These are phyloP conservation scores for Cephalopachus bancanus DNA, from an alignment of 2,797 vertebrate species.

Conservation along the genomic window DNA sequence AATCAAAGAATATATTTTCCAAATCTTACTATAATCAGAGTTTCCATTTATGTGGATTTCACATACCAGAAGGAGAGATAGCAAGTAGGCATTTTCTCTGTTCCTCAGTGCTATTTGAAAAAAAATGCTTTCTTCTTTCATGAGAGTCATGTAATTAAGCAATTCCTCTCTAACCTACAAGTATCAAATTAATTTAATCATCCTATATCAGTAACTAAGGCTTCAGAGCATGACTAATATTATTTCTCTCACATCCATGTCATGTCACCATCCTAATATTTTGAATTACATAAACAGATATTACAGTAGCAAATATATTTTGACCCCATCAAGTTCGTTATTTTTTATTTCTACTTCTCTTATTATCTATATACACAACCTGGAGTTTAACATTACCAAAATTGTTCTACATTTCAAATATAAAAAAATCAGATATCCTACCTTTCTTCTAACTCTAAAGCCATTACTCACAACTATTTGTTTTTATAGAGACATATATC, in stretches of 20 bases:
- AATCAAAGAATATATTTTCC: neutral
- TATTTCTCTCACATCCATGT: neutral
- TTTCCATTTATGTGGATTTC: neutral
- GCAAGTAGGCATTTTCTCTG: neutral
- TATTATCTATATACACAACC: neutral
- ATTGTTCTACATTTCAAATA: neutral
- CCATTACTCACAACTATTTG: neutral
- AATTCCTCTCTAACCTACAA: neutral
- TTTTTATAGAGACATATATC: neutral
- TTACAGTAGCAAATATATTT: neutral
- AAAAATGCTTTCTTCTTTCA: neutral
- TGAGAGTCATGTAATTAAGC: neutral
- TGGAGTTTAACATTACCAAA: neutral
- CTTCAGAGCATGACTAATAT: neutral
- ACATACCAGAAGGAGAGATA: neutral
- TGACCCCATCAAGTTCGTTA: neutral
- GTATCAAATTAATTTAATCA: neutral
- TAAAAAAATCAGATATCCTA: neutral
- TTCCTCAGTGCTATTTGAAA: too few species aligned
- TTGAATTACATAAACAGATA: neutral
- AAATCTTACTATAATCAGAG: neutral
- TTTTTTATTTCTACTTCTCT: neutral
- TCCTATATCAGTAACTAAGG: neutral
- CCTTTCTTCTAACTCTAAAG: neutral
- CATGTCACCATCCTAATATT: neutral